phyloP scores from a whole-genome alignment of 1,140 invertebrate species.

The Ctenoplectra terminalis region DNA sequence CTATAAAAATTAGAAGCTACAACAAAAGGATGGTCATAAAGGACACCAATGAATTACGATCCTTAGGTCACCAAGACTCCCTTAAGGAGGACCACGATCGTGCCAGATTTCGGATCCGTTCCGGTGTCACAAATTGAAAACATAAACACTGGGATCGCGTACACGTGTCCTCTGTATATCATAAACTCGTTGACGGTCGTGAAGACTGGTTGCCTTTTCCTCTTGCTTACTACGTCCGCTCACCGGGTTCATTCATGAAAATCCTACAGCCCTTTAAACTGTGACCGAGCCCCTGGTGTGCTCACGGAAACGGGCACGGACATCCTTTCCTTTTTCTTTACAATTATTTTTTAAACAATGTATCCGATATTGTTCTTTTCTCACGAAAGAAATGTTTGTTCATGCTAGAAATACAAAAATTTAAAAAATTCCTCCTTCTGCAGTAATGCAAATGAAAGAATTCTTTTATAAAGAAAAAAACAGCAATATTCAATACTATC shows the following conservation, averaged over 20 bases:
- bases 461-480: too few relatives aligned
- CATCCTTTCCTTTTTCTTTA: neutral
- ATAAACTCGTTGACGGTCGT: conserved; percentile 49
- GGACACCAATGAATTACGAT: neutral
- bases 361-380: too few relatives aligned
- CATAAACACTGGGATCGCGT: conserved; percentile 54
- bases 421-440: too few relatives aligned
- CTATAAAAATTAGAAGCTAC: neutral
- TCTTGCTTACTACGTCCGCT: conserved; percentile 64
- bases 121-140: conserved; percentile 31
- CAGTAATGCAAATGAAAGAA: too few relatives aligned
- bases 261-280: conserved; percentile 33
- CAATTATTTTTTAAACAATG: neutral
- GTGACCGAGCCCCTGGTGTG: neutral
- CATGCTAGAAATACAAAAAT: too few relatives aligned
- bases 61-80: neutral
- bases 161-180: conserved; percentile 68
- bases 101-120: conserved; percentile 44
- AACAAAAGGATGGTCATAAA: neutral
- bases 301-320: neutral
- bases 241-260: conserved; percentile 60
- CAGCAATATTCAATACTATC: too few relatives aligned
- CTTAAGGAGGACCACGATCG: neutral
- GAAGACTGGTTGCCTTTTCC: conserved; percentile 39
- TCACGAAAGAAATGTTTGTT: too few relatives aligned